phyloP scores from a whole-genome alignment of 2,888 invertebrate species.

The Pyrochroa serraticornis region DNA sequence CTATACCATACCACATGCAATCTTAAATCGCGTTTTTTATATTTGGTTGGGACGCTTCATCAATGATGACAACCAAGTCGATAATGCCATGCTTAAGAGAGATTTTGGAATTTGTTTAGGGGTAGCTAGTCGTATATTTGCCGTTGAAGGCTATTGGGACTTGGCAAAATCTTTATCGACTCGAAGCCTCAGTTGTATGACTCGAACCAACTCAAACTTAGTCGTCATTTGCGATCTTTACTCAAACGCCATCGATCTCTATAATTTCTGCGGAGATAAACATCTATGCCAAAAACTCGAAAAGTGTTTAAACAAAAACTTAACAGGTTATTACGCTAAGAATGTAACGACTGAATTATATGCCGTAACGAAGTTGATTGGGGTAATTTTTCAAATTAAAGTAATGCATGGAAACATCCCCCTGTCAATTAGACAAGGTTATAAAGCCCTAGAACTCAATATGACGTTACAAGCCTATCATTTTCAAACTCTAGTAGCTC shows the following conservation, averaged over 20 bases:
- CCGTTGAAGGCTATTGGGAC: constrained; percentile 42
- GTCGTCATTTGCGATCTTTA: constrained; percentile 60
- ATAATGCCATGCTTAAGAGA: constrained; percentile 11
- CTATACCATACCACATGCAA: constrained; percentile 22
- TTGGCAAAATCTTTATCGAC: constrained; percentile 43
- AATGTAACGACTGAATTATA: constrained; percentile 59
- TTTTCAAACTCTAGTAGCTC: constrained; percentile 58
- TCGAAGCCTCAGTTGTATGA: constrained; percentile 51
- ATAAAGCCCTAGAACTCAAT: constrained; percentile 57
- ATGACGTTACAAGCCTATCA: constrained; percentile 57
- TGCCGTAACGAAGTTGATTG: constrained; percentile 58
- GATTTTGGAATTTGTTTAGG: constrained; percentile 41
- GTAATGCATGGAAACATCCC: constrained; percentile 54
- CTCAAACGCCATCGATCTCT: constrained; percentile 59
- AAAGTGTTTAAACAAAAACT: constrained; percentile 39
- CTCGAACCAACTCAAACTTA: constrained; percentile 54
- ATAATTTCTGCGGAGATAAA: constrained; percentile 56
- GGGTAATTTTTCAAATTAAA: constrained; percentile 58
- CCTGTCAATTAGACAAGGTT: constrained; percentile 56
- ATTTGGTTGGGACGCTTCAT: neutral
- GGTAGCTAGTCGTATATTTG: constrained; percentile 37
- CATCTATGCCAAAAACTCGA: constrained; percentile 56
- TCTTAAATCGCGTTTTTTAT: constrained; percentile 28
- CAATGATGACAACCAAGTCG: neutral
- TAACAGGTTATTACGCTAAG: constrained; percentile 45